Base-by-base conservation (phyloP, 2,888 invertebrate genomes). In the Germaria angustata region DNA sequence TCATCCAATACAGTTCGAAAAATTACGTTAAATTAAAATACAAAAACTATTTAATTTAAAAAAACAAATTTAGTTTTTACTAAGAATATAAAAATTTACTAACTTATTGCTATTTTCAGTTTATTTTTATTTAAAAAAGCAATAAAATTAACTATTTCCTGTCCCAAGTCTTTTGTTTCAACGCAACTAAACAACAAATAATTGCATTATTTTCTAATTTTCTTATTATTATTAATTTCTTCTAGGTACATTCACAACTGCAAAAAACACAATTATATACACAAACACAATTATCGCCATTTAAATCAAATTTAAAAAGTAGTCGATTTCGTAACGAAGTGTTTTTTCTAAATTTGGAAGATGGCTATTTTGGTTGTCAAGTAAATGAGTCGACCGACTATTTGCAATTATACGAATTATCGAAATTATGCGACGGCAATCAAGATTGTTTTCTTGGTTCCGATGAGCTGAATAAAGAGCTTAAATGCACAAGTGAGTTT, bases 311-410 rank as follows among this genome's bases (percentile, higher is more conserved):
- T 88, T 85, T 87, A 83, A 90, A 90, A 87, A 88, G 88, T 87
- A 90, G 91, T 89, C 90, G 91, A 93, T 95, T 95, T 93, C 95
- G 95, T 93, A 94, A 95, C 92, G 97, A 98, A 94, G 95, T 97
- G 92, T 98, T 98, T 94, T 97, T 98, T 93, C 94, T 98, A 92
- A 98, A 98, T 93, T 94, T 98, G 92, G 98, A 98, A 93, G 97
- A 98, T 93, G 98, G 98, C 91, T 98, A 97, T 92, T 98, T 98
- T 93, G 98, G 97, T 90, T 98, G 98, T 93, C 98, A 98, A 94
- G 97, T 98, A 89, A 98, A 98, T 94, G 97, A 96, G 93, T 97
- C 97, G 89, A 96, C 96, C 90, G 97, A 97, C 92, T 95, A 98
- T 91, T 93, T 98, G 92, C 98, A 98, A 94, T 93, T 98, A 91